phyloP scores from a whole-genome alignment of 2,113 vertebrate species.

The Serilophus lunatus region DNA sequence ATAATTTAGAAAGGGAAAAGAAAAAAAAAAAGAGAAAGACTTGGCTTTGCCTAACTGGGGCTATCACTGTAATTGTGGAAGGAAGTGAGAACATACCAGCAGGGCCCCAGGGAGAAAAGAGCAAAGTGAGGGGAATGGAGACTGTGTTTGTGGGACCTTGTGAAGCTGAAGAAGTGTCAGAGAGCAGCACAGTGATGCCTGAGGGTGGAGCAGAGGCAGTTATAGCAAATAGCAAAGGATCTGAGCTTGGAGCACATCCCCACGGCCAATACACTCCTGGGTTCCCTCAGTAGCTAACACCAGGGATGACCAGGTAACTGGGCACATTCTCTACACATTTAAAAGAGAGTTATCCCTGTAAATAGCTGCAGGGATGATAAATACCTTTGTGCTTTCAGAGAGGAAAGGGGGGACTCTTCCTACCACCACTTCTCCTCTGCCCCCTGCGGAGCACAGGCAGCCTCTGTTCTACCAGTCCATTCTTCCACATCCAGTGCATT shows the following conservation, averaged over 20 bases:
- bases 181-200: background rate
- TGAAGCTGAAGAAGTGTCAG: constrained; percentile 9
- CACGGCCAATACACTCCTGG: background rate
- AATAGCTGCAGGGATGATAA: constrained; percentile 27
- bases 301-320: background rate
- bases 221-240: background rate
- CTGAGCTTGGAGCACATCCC: background rate
- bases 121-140: constrained; percentile 12
- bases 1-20: constrained; percentile 15
- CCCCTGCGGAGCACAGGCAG: constrained; percentile 25
- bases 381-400: background rate
- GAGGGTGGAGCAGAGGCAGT: constrained; percentile 22
- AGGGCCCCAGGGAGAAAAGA: constrained; percentile 11
- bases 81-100: constrained; percentile 43
- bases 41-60: constrained; percentile 32
- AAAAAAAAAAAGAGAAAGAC: background rate
- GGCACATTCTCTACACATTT: background rate
- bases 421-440: constrained; percentile 25
- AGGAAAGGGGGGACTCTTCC: background rate
- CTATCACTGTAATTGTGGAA: constrained; percentile 56
- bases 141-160: constrained; percentile 3
- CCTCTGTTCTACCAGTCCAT: constrained; percentile 40
- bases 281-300: background rate
- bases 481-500: constrained; percentile 25
- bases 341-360: background rate